Conservation (phyloP, 2,113 vertebrate species). For the Apus apus region DNA sequence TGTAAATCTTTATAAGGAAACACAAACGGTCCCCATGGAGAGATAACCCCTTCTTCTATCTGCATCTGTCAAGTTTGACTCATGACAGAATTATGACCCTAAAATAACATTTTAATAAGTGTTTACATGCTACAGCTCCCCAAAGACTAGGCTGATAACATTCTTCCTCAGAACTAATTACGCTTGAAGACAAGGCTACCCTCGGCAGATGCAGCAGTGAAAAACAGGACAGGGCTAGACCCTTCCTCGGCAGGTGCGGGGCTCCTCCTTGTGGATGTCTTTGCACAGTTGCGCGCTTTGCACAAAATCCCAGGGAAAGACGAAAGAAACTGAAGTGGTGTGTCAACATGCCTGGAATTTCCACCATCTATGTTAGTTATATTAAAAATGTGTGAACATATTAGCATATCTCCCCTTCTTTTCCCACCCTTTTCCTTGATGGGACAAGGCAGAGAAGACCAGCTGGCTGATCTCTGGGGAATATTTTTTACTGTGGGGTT, state of each 20-base stretch:
- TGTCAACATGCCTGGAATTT: not conserved
- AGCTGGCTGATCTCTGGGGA: not conserved
- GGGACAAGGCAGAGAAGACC: not conserved
- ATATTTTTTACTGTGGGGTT: not conserved
- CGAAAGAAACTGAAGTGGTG: not conserved
- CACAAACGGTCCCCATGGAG: slow-evolving; percentile 23
- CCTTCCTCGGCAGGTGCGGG: not conserved
- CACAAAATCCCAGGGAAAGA: not conserved
- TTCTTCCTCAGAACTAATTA: slow-evolving; percentile 72
- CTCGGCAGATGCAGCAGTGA: not conserved
- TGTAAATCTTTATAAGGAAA: slow-evolving; percentile 49
- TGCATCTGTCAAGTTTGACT: slow-evolving; percentile 69
- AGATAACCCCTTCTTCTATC: slow-evolving; percentile 64
- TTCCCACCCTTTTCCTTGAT: not conserved
- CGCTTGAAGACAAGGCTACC: slow-evolving; percentile 55
- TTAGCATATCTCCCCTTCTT: not conserved
- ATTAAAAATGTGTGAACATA: not conserved
- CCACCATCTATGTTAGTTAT: not conserved
- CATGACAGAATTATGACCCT: slow-evolving; percentile 59
- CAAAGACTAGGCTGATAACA: slow-evolving; percentile 70
- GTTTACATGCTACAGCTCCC: slow-evolving; percentile 73
- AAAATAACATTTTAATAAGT: slow-evolving; percentile 76
- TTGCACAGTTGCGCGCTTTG: not conserved
- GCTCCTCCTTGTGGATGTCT: slow-evolving; percentile 69
- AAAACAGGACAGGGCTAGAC: not conserved